Percentiles rank a stretch among this genome's conserved stretches.
Conservation (phyloP, 1,140 invertebrate genomes). For the Tetramorium alpestre region DNA sequence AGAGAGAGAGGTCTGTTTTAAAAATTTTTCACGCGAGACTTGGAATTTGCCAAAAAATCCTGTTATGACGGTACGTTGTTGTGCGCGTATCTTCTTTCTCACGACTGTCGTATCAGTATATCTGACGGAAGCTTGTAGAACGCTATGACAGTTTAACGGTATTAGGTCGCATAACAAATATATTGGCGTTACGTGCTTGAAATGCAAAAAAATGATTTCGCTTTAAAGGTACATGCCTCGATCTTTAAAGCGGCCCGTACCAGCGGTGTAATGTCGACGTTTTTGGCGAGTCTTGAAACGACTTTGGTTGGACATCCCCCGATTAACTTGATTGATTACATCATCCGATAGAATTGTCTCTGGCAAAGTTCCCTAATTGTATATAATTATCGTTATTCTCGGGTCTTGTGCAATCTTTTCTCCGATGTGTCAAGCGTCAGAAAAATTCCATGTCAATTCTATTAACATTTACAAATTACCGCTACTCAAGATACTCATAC, state of each 20-base stretch:
- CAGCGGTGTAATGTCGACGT: not conserved
- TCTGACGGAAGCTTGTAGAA: constrained; percentile 5
- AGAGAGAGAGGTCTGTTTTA: not conserved
- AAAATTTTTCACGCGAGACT: not conserved
- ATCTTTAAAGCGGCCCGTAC: not conserved
- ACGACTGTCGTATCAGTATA: not conserved
- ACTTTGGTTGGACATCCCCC: not conserved
- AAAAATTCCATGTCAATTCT: not conserved
- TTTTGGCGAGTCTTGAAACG: not conserved
- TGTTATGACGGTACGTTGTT: not conserved
- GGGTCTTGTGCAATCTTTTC: not conserved
- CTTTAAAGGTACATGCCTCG: not conserved
- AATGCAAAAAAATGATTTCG: not conserved
- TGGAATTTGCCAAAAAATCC: not conserved
- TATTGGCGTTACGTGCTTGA: constrained; percentile 30
- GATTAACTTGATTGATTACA: not conserved
- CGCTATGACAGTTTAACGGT: constrained; percentile 1
- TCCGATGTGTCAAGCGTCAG: not conserved
- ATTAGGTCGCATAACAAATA: not conserved
- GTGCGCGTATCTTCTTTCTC: constrained; percentile 9
- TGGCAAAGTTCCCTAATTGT: not conserved
- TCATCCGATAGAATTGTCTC: not conserved
- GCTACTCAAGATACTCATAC: too few relatives aligned
- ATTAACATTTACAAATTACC: not conserved
- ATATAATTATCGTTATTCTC: not conserved